Conservation (phyloP, 2,113 vertebrate species). For the Myrmophylax atrothorax region DNA sequence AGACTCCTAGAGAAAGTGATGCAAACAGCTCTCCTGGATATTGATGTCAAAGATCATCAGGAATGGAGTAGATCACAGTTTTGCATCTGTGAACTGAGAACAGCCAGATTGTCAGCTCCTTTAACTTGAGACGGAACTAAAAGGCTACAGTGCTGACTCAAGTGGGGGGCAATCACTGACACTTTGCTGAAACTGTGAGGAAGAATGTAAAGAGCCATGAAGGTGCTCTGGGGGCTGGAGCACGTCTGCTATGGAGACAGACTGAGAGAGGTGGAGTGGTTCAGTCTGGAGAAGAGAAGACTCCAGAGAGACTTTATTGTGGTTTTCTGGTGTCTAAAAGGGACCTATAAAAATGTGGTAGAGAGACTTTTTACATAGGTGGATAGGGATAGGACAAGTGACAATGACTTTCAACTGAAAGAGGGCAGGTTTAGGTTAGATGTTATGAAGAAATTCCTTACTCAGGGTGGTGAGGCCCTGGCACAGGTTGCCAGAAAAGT, state of each 20-base stretch:
- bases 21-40: neutral
- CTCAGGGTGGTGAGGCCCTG: accelerated
- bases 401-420: neutral
- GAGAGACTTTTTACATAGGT: neutral
- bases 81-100: neutral
- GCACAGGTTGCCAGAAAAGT: neutral
- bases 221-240: neutral
- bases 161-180: too few relatives aligned
- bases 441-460: neutral
- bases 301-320: neutral
- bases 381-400: neutral
- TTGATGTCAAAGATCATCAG: neutral
- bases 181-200: neutral
- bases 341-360: accelerated
- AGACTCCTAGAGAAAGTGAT: neutral
- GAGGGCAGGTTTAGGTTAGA: neutral
- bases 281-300: neutral
- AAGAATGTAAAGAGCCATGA: neutral
- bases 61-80: neutral
- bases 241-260: neutral
- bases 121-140: neutral
- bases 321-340: neutral
- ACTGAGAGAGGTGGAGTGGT: neutral
- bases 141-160: neutral
- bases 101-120: neutral